phyloP scores from a whole-genome alignment of 1,140 invertebrate genomes.

The Drosophila pallidifrons region DNA sequence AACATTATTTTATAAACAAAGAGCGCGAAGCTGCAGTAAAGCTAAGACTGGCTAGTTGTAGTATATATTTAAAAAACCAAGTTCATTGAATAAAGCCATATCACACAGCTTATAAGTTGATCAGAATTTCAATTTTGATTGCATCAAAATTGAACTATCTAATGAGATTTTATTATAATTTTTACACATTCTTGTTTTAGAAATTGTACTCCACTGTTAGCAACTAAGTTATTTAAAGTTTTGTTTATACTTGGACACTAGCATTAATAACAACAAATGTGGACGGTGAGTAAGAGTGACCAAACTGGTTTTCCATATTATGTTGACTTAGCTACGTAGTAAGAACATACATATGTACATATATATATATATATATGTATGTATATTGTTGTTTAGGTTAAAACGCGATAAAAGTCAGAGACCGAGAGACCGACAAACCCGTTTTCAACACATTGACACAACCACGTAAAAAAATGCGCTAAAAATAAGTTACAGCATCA shows the following conservation, averaged over 20 bases:
- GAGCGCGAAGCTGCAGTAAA: too few relatives aligned
- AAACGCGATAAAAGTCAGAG: slow-evolving; percentile 54
- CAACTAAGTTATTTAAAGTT: slow-evolving; percentile 21
- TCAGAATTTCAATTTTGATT: neutral
- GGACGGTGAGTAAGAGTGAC: slow-evolving; percentile 67
- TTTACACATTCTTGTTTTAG: neutral
- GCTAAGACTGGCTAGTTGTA: too few relatives aligned
- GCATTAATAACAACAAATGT: slow-evolving; percentile 47
- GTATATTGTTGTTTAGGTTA: slow-evolving; percentile 40
- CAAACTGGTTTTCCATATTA: slow-evolving; percentile 71
- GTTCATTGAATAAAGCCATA: neutral
- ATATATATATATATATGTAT: neutral
- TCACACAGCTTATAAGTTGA: neutral
- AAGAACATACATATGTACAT: neutral
- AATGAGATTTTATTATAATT: neutral
- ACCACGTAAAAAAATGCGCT: slow-evolving; percentile 55
- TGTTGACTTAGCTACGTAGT: slow-evolving; percentile 24
- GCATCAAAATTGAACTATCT: too few relatives aligned
- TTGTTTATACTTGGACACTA: slow-evolving; percentile 6
- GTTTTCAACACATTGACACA: slow-evolving; percentile 53
- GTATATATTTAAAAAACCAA: too few relatives aligned
- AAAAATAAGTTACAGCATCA: slow-evolving; percentile 80
- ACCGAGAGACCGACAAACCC: slow-evolving; percentile 62
- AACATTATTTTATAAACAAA: too few relatives aligned
- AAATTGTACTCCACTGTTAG: neutral